phyloP scores from a whole-genome alignment of 1,140 invertebrate genomes.

The Drosophila auraria region DNA sequence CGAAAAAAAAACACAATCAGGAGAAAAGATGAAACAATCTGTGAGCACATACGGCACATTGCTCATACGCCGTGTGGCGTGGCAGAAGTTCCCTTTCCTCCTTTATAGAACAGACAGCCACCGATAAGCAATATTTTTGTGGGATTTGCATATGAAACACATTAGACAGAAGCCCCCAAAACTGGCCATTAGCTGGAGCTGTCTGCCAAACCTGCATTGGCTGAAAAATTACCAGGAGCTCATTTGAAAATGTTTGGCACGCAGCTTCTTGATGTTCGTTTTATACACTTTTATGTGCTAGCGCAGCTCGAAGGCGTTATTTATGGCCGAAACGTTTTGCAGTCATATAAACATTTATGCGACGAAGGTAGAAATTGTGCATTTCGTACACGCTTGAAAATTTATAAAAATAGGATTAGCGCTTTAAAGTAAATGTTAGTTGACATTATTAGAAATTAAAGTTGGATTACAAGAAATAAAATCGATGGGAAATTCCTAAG shows the following conservation, averaged over 20 bases:
- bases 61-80: conserved; percentile 54
- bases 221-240: conserved; percentile 59
- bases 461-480: too few species aligned
- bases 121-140: conserved; percentile 44
- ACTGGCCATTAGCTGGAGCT: conserved; percentile 39
- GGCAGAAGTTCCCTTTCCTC: not conserved
- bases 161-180: conserved; percentile 46
- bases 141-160: conserved; percentile 70
- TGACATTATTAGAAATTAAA: not conserved
- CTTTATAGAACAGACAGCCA: conserved; percentile 10
- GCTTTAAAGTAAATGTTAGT: not conserved
- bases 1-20: conserved; percentile 19
- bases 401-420: not conserved
- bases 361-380: conserved; percentile 17
- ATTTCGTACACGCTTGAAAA: conserved; percentile 3
- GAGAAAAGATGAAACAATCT: conserved; percentile 11
- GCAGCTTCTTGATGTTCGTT: conserved; percentile 50
- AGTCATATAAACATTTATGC: conserved; percentile 26
- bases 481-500: not conserved
- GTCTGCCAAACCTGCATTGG: conserved; percentile 33
- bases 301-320: conserved; percentile 68
- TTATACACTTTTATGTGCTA: conserved; percentile 52
- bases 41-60: conserved; percentile 41
- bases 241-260: conserved; percentile 68
- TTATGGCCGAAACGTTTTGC: conserved; percentile 65